These are phyloP conservation scores for Plodia interpunctella DNA, from an alignment of 1,140 invertebrate genomes.

Conservation along the genomic window DNA sequence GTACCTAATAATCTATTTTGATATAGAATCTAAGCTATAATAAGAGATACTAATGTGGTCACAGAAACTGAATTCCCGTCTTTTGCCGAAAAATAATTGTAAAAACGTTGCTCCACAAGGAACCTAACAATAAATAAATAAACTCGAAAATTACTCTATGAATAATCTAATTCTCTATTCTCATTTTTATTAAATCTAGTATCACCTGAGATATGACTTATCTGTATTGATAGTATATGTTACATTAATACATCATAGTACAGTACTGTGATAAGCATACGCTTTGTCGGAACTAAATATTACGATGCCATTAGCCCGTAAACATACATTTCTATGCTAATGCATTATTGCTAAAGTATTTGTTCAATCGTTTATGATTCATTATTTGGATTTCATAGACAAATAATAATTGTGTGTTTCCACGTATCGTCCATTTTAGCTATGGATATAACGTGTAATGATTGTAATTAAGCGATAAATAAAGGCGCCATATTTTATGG, in stretches of 20 bases:
- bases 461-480: no score
- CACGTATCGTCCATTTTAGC: no score
- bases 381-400: neutral
- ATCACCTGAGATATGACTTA: neutral
- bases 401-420: neutral
- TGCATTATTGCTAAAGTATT: neutral
- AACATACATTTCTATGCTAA: neutral
- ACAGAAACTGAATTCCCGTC: no score
- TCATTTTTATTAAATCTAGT: neutral
- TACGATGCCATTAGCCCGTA: slow-evolving; percentile 23
- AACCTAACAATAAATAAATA: no score
- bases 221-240: neutral
- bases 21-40: no score
- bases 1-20: no score
- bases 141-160: no score
- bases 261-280: slow-evolving; percentile 24
- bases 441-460: no score
- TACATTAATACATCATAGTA: neutral
- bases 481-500: no score
- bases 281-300: slow-evolving; percentile 26
- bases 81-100: no score
- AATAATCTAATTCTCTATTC: neutral
- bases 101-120: no score
- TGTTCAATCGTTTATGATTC: neutral
- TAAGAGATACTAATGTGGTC: no score